Percentiles rank a stretch among this genome's conserved stretches.
These are phyloP conservation scores for Lycia hirtaria DNA, from an alignment of 2,888 invertebrate species.

Conservation along the genomic window DNA sequence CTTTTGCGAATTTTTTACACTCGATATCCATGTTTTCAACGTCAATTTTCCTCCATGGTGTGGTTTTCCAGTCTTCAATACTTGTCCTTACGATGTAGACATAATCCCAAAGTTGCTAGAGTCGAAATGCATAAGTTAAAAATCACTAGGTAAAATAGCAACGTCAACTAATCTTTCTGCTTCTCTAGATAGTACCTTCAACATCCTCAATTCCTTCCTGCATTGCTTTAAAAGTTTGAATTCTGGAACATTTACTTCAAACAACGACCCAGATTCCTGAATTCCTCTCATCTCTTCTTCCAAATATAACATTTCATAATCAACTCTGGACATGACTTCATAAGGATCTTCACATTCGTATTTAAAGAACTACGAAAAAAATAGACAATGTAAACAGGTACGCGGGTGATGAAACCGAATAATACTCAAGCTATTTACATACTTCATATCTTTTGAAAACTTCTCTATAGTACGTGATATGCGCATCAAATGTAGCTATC, in stretches of 20 bases:
- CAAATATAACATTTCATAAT: constrained; percentile 90
- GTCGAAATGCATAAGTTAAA: background rate
- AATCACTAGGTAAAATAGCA: background rate
- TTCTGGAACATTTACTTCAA: constrained; percentile 97
- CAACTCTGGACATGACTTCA: constrained; percentile 90
- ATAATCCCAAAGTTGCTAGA: constrained; percentile 98
- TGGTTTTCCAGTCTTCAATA: constrained; percentile 98
- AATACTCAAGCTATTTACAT: constrained; percentile 23
- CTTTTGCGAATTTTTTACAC: constrained; percentile 98
- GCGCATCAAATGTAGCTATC: constrained; percentile 93
- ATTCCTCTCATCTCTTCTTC: constrained; percentile 95
- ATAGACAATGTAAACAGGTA: background rate
- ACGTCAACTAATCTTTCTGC: background rate
- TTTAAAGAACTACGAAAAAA: constrained; percentile 86
- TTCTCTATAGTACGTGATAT: constrained; percentile 94
- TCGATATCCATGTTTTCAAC: constrained; percentile 99
- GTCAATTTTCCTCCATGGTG: constrained; percentile 98
- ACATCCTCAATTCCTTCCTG: constrained; percentile 94
- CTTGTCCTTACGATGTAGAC: constrained; percentile 94
- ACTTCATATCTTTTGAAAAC: constrained; percentile 91
- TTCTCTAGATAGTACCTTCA: constrained; percentile 86
- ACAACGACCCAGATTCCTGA: constrained; percentile 95
- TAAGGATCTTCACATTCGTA: constrained; percentile 91
- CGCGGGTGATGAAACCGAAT: background rate
- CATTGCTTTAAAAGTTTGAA: constrained; percentile 97